Evolutionary conservation across 2,113 vertebrate species (phyloP).

Genomic region (Phaethornis superciliosus): DNA sequence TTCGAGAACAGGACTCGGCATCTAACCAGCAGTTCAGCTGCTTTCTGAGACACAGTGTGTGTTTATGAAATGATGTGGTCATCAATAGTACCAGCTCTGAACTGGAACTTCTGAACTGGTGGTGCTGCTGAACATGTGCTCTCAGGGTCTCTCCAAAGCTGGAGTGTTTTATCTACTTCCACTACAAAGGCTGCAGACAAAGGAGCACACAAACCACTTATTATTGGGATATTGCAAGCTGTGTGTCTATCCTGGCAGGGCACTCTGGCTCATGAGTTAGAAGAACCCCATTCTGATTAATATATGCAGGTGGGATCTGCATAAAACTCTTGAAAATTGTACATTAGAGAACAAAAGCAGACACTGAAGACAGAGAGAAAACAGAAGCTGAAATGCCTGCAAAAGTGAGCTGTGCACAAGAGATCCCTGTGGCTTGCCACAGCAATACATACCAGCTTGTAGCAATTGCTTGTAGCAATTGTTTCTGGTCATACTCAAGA

Average conservation of each 20-base stretch:
- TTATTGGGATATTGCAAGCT: background rate
- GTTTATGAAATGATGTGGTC: background rate
- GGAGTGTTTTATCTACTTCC: background rate
- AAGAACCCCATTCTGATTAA: background rate
- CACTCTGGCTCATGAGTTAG: background rate
- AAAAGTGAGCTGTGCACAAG: background rate
- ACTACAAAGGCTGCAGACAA: background rate
- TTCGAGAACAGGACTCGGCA: background rate
- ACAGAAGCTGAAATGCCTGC: background rate
- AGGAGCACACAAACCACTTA: background rate
- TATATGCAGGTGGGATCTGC: background rate
- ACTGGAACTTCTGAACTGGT: background rate
- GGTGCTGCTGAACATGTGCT: background rate
- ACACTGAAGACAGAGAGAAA: background rate
- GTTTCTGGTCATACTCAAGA: background rate
- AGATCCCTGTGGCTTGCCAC: background rate
- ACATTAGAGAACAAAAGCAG: background rate
- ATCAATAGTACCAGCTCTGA: background rate
- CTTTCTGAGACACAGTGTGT: background rate
- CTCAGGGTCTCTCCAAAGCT: background rate
- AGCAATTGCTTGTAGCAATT: background rate
- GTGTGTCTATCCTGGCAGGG: accelerated
- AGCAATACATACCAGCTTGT: background rate
- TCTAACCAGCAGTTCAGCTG: background rate
- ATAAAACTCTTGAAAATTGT: background rate